Conservation (phyloP, 92 coral and sea anemone species). For the Actinernus sp. region DNA sequence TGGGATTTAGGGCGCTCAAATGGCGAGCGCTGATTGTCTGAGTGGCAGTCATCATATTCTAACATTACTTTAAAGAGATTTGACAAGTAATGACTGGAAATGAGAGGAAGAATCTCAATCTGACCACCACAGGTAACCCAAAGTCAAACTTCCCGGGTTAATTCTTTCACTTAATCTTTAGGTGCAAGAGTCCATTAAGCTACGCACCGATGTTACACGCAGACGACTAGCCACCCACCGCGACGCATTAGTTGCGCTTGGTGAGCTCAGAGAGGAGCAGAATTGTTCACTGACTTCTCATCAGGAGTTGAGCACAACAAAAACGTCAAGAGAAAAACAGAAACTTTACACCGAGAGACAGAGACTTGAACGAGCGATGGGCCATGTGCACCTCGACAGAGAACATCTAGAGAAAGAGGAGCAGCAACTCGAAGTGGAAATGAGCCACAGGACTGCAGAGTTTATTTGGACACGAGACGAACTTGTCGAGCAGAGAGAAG, state of each 20-base stretch:
- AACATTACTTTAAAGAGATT: no score
- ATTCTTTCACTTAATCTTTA: no score
- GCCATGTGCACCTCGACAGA: conserved; percentile 81
- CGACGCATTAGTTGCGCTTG: conserved; percentile 53
- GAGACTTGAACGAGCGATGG: conserved; percentile 77
- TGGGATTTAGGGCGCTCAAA: no score
- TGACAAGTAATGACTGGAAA: no score
- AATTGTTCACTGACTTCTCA: conserved; percentile 32
- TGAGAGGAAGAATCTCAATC: no score
- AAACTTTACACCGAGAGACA: conserved; percentile 68
- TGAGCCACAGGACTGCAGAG: conserved; percentile 62
- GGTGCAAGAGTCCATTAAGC: conserved; percentile 69
- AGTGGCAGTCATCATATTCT: no score
- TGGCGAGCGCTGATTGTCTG: no score
- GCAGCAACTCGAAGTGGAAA: conserved; percentile 56
- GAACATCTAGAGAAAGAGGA: conserved; percentile 80
- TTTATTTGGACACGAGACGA: conserved; percentile 59
- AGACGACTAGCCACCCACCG: conserved; percentile 55
- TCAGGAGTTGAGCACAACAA: conserved; percentile 27
- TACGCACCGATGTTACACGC: conserved; percentile 40
- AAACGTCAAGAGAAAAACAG: conserved; percentile 69
- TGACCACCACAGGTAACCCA: no score
- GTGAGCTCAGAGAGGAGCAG: conserved; percentile 59
- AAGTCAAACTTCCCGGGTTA: no score
- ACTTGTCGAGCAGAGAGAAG: conserved; percentile 51